Percentiles rank a stretch among this genome's conserved stretches.
phyloP scores from a whole-genome alignment of 2,113 vertebrate genomes.

The Potamarius usumacintae region DNA sequence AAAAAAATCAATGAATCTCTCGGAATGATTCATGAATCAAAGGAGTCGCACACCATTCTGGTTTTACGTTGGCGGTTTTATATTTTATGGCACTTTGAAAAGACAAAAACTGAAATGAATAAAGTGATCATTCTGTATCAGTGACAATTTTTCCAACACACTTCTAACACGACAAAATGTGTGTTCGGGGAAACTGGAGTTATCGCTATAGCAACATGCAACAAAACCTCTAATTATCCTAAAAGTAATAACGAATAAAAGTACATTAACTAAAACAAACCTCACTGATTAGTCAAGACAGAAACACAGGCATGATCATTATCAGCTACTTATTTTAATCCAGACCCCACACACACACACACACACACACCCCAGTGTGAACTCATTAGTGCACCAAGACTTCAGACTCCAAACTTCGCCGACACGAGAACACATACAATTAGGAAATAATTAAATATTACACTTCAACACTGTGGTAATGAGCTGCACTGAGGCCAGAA shows the following conservation, averaged over 20 bases:
- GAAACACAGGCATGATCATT: neutral
- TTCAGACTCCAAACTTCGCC: neutral
- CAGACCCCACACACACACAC: neutral
- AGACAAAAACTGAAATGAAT: neutral
- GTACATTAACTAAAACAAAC: neutral
- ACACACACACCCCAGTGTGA: neutral
- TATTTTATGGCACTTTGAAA: neutral
- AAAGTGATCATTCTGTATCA: neutral
- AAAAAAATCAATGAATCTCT: too few relatives aligned
- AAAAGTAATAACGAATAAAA: neutral
- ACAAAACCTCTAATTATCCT: neutral
- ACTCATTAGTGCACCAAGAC: neutral
- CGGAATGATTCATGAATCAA: too few relatives aligned
- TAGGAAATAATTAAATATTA: neutral
- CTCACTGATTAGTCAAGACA: neutral
- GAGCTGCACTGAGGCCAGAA: neutral
- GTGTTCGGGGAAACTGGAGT: neutral
- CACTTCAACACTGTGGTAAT: neutral
- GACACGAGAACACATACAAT: neutral
- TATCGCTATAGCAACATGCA: neutral
- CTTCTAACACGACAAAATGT: neutral
- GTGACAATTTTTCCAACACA: neutral
- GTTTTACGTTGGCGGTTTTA: neutral
- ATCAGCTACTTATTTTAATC: conserved; percentile 2
- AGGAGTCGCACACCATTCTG: neutral